Evolutionary conservation across 2,888 invertebrate genomes (phyloP), one percentile per base, ranked within the genome.

Genomic region (Andrena minutula): DNA sequence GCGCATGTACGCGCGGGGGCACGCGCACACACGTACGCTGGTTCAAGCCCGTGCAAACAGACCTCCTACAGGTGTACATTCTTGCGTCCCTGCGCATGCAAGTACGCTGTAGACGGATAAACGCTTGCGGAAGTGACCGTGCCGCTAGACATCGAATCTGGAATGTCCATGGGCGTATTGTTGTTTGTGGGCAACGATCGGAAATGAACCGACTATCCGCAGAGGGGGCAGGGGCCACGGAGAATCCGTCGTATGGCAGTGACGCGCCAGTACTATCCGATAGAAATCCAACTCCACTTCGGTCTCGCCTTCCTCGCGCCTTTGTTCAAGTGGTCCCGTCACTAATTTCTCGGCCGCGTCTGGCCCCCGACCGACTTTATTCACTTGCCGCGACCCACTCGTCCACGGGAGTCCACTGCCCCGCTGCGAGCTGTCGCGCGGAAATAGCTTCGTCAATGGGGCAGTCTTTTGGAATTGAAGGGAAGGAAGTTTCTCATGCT

Each of bases 131-230:
- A 74, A 75, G 76, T 66, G 83, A 77, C 76, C 82, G 82, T 75
- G 73, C 68, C 82, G 76, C 83, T 86, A 83, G 84, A 83, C 82
- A 76, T 74, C 35, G 83, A 79, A 85, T 85, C 82, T 69, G 71
- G 81, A 86, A 83, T 82, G 84, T 86, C 69, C 79, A 61, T 53
- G 58, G 74, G 80, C 84, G 85, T 86, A 86, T 89, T 89, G 90
- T 90, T 89, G 89, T 89, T 89, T 87, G 89, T 83, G 86, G 84
- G 82, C 85, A 84, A 87, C 88, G 85, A 90, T 90, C 90, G 92
- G 91, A 91, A 91, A 92, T 91, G 89, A 91, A 90, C 89, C 87
- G 91, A 91, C 91, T 87, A 89, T 89, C 86, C 86, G 87, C 41
- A 41, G 41, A 16, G 41, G 41, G 56, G 23, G 23, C 56, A 10